phyloP scores from a whole-genome alignment of 2,888 invertebrate genomes.

The Microdon myrmicae region DNA sequence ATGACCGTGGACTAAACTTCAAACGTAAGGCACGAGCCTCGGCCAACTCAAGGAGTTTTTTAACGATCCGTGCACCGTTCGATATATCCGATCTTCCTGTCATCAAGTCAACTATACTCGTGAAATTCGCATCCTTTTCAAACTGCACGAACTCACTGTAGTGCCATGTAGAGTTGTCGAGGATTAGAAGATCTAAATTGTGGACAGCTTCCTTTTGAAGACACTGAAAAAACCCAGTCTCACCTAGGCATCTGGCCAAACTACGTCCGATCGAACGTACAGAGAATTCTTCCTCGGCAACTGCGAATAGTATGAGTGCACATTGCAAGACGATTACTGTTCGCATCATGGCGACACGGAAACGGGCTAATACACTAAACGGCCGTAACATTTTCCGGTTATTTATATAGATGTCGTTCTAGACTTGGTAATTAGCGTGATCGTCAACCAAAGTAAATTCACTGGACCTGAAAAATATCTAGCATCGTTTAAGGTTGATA shows the following conservation, averaged over 20 bases:
- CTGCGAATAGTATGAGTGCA: no score
- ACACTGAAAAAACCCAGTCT: constrained; percentile 59
- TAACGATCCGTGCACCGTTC: constrained; percentile 45
- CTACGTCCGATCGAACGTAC: constrained; percentile 55
- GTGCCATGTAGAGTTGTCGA: constrained; percentile 63
- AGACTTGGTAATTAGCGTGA: constrained; percentile 22
- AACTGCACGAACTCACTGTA: constrained; percentile 60
- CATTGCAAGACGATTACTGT: no score
- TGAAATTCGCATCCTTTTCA: constrained; percentile 54
- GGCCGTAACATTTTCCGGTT: constrained; percentile 5
- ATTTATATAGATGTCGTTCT: constrained; percentile 26
- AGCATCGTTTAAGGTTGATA: constrained; percentile 6
- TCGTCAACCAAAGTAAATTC: constrained; percentile 31
- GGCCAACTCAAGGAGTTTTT: constrained; percentile 57
- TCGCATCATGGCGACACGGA: not conserved
- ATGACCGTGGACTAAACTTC: constrained; percentile 37
- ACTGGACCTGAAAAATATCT: constrained; percentile 37
- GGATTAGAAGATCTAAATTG: constrained; percentile 66
- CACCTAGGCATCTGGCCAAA: constrained; percentile 59
- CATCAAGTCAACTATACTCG: not conserved
- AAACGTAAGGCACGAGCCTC: constrained; percentile 58
- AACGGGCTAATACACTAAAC: constrained; percentile 24
- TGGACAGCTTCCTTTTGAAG: constrained; percentile 65
- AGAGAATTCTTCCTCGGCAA: constrained; percentile 32
- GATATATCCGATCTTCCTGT: constrained; percentile 15